Evolutionary conservation across 2,888 invertebrate genomes (phyloP), one percentile per base, ranked within the genome.

Genomic region (Caenorhabditis virilis): DNA sequence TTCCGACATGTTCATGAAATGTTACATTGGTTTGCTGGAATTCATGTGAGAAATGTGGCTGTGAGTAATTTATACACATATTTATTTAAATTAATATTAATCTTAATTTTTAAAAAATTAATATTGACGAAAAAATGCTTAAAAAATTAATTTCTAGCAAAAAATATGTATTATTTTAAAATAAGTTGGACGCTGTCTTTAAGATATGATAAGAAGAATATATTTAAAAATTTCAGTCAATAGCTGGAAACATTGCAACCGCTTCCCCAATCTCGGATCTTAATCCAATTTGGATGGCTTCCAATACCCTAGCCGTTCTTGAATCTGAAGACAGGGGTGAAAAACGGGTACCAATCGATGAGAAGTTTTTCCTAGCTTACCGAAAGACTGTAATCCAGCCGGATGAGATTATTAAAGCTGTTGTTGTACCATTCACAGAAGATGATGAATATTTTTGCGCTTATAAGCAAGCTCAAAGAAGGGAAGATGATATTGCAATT

Each of bases 241-340:
- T 95, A 26, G 93, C 91, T 30, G 95, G 95, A 25, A 95, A 95
- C 84, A 91, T 95, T 67, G 90, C 94, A 87, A 94, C 94, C 0
- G 91, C 92, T 16, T 95, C 94, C 85, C 95, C 95, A 0, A 95
- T 95, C 83, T 94, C 95, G 0, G 95, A 97, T 85, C 87, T 95
- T 81, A 93, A 93, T 85, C 95, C 95, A 0, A 89, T 95, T 73
- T 88, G 95, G 62, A 88, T 93, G 87, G 92, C 95, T 0, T 89
- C 89, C 52, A 83, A 83, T 18, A 78, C 82, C 20, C 85, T 87
- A 65, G 62, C 69, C 15, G 52, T 77, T n/a, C 52, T 80, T 11
- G 75, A 69, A 25, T 80, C 79, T 1, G 79, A 78, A 36, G 76
- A 71, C 18, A 59, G 78, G 7, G 81, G 79, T n/a, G 65, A 72